Evolutionary conservation across 2,797 vertebrate genomes (phyloP).

Genomic region (Ambastaia sidthimunki): DNA sequence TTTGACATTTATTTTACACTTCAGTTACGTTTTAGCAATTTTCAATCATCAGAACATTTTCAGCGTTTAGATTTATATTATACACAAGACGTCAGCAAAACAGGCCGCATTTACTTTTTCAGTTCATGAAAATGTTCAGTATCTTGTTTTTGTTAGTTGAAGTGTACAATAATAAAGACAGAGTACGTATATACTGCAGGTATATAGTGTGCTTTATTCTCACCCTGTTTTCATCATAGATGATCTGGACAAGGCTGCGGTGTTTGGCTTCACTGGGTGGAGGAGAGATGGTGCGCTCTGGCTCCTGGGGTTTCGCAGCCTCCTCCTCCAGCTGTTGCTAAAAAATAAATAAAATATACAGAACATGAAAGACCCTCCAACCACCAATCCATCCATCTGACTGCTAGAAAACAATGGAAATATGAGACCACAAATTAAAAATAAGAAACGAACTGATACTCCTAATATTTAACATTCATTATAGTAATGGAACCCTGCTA

Average conservation of each 20-base stretch:
- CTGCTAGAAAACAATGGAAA: background rate
- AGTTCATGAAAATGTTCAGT: too few relatives aligned
- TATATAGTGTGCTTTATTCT: slow-evolving; percentile 39
- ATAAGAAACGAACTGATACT: background rate
- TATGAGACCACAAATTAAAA: background rate
- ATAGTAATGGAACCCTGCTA: background rate
- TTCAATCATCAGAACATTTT: too few relatives aligned
- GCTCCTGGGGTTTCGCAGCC: slow-evolving; percentile 95
- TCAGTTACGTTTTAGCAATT: too few relatives aligned
- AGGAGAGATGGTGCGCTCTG: slow-evolving; percentile 90
- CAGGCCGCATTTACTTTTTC: too few relatives aligned
- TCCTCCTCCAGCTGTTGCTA: slow-evolving; percentile 99
- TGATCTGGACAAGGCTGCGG: slow-evolving; percentile 97
- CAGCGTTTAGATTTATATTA: too few relatives aligned
- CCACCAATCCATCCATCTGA: background rate
- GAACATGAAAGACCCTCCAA: slow-evolving; percentile 43
- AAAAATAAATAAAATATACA: slow-evolving; percentile 33
- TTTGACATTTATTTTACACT: too few relatives aligned
- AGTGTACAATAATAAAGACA: too few relatives aligned
- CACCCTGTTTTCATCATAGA: slow-evolving; percentile 99
- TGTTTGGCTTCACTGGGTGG: slow-evolving; percentile 97
- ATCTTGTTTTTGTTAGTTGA: too few relatives aligned
- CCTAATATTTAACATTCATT: background rate
- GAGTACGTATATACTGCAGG: background rate
- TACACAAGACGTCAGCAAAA: too few relatives aligned